These are phyloP conservation scores for Tribolium castaneum DNA, from an alignment of 1,140 invertebrate species.

Conservation along the genomic window DNA sequence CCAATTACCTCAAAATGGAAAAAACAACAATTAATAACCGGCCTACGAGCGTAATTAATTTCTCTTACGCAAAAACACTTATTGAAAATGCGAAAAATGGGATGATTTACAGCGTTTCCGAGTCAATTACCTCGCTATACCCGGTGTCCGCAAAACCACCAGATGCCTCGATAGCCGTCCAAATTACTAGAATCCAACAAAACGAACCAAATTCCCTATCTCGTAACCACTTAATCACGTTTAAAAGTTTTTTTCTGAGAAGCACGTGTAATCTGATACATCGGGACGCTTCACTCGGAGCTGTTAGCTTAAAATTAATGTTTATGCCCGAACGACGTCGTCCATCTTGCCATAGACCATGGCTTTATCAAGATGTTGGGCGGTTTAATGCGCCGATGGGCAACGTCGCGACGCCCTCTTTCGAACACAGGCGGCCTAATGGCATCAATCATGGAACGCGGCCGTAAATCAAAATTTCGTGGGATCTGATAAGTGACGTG, in stretches of 20 bases:
- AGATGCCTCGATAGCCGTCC: not conserved
- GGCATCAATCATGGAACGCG: no score
- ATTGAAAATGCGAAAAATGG: not conserved
- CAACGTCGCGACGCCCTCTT: not conserved
- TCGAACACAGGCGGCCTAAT: no score
- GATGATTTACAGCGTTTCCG: not conserved
- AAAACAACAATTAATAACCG: no score
- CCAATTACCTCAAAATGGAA: no score
- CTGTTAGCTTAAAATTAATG: conserved; percentile 64
- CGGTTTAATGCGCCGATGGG: conserved; percentile 59
- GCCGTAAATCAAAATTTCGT: not conserved
- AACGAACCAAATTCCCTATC: conserved; percentile 43
- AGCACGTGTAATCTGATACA: conserved; percentile 62
- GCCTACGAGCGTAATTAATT: no score
- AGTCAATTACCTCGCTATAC: not conserved
- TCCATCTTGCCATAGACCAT: conserved; percentile 61
- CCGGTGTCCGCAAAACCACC: not conserved
- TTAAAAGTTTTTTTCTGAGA: conserved; percentile 60
- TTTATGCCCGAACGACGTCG: conserved; percentile 61
- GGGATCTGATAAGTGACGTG: not conserved
- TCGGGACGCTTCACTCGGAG: conserved; percentile 53
- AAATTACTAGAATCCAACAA: conserved; percentile 35
- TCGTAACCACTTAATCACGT: conserved; percentile 54
- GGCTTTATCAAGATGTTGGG: conserved; percentile 63
- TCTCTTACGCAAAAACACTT: no score